Percentiles rank a stretch among this genome's conserved stretches.
These are phyloP conservation scores for Pachyuromys duprasi DNA, from an alignment of 2,797 vertebrate species.

Conservation along the genomic window DNA sequence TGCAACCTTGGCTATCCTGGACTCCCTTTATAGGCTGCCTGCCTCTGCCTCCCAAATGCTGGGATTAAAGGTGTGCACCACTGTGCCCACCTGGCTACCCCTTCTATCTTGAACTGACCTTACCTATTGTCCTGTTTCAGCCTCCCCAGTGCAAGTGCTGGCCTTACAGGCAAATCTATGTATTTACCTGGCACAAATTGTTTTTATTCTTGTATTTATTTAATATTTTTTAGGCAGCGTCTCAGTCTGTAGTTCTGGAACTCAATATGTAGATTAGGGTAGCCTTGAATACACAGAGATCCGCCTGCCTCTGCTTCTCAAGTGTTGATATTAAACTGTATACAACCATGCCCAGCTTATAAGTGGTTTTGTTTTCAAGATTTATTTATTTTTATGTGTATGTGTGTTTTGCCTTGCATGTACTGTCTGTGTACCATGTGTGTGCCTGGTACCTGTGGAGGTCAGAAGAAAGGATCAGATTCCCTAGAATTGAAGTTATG, in stretches of 20 bases:
- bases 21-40: no score
- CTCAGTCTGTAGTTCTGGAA: not conserved
- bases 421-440: not conserved
- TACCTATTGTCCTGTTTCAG: not conserved
- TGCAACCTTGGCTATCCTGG: no score
- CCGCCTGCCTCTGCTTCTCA: not conserved
- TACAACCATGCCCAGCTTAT: no score
- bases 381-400: not conserved
- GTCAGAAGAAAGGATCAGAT: not conserved
- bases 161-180: not conserved
- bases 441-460: not conserved
- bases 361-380: slow-evolving; percentile 23
- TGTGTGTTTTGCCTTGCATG: not conserved
- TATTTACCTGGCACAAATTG: not conserved
- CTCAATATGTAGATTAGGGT: not conserved
- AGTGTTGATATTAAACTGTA: not conserved
- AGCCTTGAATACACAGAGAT: not conserved
- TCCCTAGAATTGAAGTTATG: not conserved
- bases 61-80: no score
- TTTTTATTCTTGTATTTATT: not conserved
- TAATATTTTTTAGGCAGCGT: not conserved
- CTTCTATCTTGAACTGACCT: not conserved
- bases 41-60: no score
- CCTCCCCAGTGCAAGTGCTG: not conserved
- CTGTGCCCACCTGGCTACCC: no score